Percentiles rank a stretch among this genome's conserved stretches.
Conservation (phyloP, 2,888 invertebrate species). For the Prionchulus punctatus region DNA sequence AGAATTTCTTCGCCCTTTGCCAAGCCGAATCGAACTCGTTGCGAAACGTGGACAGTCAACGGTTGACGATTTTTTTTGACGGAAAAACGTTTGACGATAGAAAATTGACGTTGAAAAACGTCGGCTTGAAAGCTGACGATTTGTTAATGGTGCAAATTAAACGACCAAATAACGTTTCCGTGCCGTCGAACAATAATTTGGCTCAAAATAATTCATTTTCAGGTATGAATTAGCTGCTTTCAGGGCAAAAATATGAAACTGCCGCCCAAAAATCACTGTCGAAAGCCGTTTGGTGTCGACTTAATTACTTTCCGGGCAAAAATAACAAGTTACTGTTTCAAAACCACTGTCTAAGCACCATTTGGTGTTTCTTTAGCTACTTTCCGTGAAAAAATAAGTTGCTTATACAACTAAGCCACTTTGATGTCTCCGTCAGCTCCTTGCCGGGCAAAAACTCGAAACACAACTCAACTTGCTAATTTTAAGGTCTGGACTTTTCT, state of each 20-base stretch:
- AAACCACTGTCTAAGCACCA: no score
- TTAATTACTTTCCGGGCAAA: no score
- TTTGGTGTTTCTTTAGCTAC: neutral
- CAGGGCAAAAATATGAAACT: neutral
- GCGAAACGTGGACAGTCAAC: neutral
- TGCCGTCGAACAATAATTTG: neutral
- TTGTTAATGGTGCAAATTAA: neutral
- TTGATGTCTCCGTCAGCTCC: neutral
- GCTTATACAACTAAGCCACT: no score
- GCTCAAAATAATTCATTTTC: neutral
- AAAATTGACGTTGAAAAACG: neutral
- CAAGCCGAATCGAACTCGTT: neutral
- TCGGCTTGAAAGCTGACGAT: neutral
- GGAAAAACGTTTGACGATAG: neutral
- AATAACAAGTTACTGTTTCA: no score
- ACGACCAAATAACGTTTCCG: neutral
- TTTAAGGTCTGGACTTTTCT: conserved; percentile 12
- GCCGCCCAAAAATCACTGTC: neutral
- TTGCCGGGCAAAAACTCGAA: no score
- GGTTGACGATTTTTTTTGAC: neutral
- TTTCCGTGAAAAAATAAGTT: neutral
- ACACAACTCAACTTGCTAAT: neutral
- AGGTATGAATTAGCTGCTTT: neutral
- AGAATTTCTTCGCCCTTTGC: conserved; percentile 6
- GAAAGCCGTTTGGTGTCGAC: no score